Base-by-base conservation (phyloP, 2,113 vertebrate genomes). In the Catharus fuscescens region DNA sequence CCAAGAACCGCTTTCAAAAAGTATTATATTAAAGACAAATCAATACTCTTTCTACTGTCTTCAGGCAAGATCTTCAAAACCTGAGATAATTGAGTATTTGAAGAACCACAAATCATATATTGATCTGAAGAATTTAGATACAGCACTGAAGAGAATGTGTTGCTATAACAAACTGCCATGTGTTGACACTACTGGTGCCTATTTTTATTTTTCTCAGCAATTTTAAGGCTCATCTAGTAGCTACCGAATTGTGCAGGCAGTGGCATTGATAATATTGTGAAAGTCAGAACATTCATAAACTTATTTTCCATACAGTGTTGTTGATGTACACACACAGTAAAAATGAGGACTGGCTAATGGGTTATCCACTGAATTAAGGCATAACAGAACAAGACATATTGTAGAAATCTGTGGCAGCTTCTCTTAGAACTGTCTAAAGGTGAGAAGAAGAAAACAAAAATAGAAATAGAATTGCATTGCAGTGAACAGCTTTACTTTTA, bases 1-100 rank as follows among this genome's bases (percentile, higher is more conserved):
- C 95, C 79, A 96, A 96, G 78, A 53, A 90, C 71, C 57, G 81
- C 88, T 97, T 97, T 96, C 70, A 93, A 93, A 97, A 97, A 93
- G 61, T 93, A 96, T 93, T 94, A 53, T 87, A 67, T 94, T 96
- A 97, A 97, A 88, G 83, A 96, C 86, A 97, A 97, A 94, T 96
- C 50, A 85, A 95, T 92, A 94, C 10, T 59, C 44, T 88, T 96
- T 97, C 79, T 96, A 94, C 90, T 95, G 45, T 95, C 95, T 97
- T 64, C 88, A 95, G 80, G 70, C 80, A 96, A 96, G 36, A 89
- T 93, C 86, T 95, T 96, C 95, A 94, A 97, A 95, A 96, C 90
- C 60, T 90, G 66, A 95, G 80, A 96, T 97, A 97, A 97, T 79
- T 94, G 80, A 95, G 80, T 96, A 95, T 97, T 95, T 96, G 86